Percentiles rank a stretch among this genome's conserved stretches.
Evolutionary conservation across 2,888 invertebrate species (phyloP).

Genomic region (Eupithecia subfuscata): DNA sequence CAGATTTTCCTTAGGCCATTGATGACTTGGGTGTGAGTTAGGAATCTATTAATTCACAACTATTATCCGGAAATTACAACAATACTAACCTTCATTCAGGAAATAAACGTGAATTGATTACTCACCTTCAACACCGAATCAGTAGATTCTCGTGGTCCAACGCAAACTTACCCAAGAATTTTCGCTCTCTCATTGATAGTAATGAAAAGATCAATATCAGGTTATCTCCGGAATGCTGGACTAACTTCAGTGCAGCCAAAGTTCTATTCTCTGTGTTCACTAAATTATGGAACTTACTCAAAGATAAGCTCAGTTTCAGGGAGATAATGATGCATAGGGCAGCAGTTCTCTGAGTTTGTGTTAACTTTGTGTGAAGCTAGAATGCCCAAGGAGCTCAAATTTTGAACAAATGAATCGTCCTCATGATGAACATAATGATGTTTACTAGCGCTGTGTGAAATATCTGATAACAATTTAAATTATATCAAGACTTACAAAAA

Average conservation of each 20-base stretch:
- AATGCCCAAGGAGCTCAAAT: not conserved
- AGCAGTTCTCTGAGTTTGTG: slow-evolving; percentile 10
- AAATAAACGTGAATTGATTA: not conserved
- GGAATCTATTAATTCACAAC: not conserved
- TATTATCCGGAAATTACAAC: too few relatives aligned
- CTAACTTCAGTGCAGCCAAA: slow-evolving; percentile 21
- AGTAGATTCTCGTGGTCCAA: not conserved
- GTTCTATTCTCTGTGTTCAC: slow-evolving; percentile 23
- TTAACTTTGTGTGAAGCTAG: slow-evolving; percentile 1
- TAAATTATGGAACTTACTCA: slow-evolving; percentile 25
- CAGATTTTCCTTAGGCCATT: not conserved
- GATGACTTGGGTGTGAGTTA: not conserved
- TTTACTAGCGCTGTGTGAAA: not conserved
- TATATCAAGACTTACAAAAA: not conserved
- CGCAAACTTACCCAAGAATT: slow-evolving; percentile 33
- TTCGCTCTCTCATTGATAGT: slow-evolving; percentile 42
- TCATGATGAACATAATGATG: too few relatives aligned
- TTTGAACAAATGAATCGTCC: not conserved
- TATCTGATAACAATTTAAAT: not conserved
- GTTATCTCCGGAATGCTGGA: slow-evolving; percentile 26
- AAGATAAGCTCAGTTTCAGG: slow-evolving; percentile 19
- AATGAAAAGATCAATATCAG: slow-evolving; percentile 43
- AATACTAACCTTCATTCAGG: not conserved
- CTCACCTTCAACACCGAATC: not conserved
- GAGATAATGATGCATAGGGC: slow-evolving; percentile 19